phyloP scores from a whole-genome alignment of 2,113 vertebrate genomes.

The Pandion haliaetus region DNA sequence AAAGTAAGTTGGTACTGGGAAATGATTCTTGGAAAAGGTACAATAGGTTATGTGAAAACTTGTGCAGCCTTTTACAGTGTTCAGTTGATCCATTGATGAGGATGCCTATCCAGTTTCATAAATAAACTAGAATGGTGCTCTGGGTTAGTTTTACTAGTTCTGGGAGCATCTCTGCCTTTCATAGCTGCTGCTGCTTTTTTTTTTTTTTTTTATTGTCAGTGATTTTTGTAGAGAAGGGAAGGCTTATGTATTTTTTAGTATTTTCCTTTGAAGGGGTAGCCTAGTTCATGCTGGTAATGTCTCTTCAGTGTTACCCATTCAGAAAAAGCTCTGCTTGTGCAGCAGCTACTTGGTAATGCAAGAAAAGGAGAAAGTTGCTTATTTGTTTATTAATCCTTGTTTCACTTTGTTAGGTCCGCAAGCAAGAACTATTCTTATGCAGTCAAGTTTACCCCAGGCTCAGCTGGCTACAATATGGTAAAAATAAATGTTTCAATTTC shows the following conservation, averaged over 20 bases:
- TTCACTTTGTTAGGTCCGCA: conserved; percentile 85
- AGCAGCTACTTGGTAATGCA: background rate
- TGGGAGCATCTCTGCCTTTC: background rate
- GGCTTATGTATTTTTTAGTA: background rate
- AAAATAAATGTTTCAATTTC: conserved; percentile 42
- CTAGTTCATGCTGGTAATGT: background rate
- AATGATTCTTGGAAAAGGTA: background rate
- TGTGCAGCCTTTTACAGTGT: background rate
- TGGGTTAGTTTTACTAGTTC: background rate
- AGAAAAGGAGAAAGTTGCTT: background rate
- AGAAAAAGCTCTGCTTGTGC: background rate
- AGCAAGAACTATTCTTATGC: conserved; percentile 98
- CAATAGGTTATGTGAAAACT: background rate
- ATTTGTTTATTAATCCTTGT: background rate
- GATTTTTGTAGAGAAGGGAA: background rate
- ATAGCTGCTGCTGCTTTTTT: background rate
- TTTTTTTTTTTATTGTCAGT: background rate
- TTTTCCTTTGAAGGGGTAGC: background rate
- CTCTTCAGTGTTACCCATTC: background rate
- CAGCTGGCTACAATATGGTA: conserved; percentile 98
- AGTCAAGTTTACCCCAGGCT: conserved; percentile 96
- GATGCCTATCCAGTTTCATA: background rate
- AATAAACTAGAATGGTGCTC: background rate
- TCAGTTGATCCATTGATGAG: background rate
- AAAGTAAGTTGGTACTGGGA: background rate